Percentiles rank a stretch among this genome's conserved stretches.
These are phyloP conservation scores for Schizopygopsis pylzovi DNA, from an alignment of 2,797 vertebrate species.

Conservation along the genomic window DNA sequence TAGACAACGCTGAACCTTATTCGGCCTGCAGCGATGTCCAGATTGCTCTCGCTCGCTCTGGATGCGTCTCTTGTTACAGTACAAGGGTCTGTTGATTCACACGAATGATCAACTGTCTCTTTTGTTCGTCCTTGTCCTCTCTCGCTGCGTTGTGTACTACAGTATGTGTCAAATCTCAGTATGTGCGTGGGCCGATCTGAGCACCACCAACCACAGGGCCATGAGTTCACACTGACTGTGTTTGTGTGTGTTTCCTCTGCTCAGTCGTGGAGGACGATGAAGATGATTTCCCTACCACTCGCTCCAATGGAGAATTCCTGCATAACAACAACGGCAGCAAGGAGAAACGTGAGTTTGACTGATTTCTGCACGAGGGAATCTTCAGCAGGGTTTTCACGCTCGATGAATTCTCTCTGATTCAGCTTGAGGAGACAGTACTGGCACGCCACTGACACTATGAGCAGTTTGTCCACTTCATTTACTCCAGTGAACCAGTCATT, in stretches of 20 bases:
- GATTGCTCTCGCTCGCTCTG: slow-evolving; percentile 2
- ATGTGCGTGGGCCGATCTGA: slow-evolving; percentile 36
- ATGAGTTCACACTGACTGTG: slow-evolving; percentile 39
- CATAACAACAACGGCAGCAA: slow-evolving; percentile 93
- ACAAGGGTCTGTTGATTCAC: slow-evolving; percentile 46
- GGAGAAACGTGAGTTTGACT: slow-evolving; percentile 90
- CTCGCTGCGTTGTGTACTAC: slow-evolving; percentile 66
- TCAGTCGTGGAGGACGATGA: slow-evolving; percentile 93
- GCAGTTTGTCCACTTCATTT: slow-evolving; percentile 8
- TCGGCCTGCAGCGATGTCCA: slow-evolving; percentile 22
- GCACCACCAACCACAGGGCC: slow-evolving; percentile 41
- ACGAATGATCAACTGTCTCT: slow-evolving; percentile 44
- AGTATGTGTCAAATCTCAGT: slow-evolving; percentile 59
- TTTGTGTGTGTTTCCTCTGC: slow-evolving; percentile 37
- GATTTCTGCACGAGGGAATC: background rate
- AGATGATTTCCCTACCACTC: slow-evolving; percentile 90
- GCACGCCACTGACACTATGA: background rate
- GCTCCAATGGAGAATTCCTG: slow-evolving; percentile 87
- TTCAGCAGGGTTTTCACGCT: slow-evolving; percentile 1
- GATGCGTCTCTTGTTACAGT: slow-evolving; percentile 31
- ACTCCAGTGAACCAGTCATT: background rate
- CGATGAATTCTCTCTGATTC: background rate
- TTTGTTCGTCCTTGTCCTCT: slow-evolving; percentile 46
- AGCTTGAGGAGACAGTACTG: background rate
- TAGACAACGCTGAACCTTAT: background rate